phyloP scores from a whole-genome alignment of 2,797 vertebrate species.

The Ctenopoma kingsleyae region DNA sequence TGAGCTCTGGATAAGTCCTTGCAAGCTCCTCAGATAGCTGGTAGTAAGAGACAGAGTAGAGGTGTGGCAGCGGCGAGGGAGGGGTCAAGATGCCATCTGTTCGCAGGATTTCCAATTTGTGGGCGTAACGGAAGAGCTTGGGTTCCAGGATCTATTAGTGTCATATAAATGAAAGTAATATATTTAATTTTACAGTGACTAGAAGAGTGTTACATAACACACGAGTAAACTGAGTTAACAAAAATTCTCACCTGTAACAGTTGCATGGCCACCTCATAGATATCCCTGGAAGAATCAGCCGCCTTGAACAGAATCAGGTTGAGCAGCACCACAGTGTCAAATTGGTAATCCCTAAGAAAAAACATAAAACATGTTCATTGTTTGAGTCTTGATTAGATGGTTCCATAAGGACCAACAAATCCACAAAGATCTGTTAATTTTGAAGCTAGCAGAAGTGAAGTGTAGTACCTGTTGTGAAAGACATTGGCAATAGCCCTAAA shows the following conservation, averaged over 20 bases:
- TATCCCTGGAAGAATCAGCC: conserved; percentile 95
- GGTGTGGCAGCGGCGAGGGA: conserved; percentile 93
- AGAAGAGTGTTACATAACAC: too few relatives aligned
- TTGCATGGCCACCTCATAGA: conserved; percentile 99
- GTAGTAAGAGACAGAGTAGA: conserved; percentile 97
- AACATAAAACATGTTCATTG: neutral
- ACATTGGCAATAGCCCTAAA: conserved; percentile 98
- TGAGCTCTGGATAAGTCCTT: conserved; percentile 96
- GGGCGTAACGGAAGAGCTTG: conserved; percentile 98
- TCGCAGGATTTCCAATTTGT: conserved; percentile 97
- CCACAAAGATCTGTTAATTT: neutral
- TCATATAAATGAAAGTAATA: conserved; percentile 19
- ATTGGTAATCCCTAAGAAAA: conserved; percentile 94
- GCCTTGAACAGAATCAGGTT: conserved; percentile 99
- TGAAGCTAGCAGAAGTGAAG: neutral
- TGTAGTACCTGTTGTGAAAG: conserved; percentile 94
- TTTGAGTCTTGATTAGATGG: neutral
- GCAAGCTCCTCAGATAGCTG: conserved; percentile 98
- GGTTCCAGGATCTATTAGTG: conserved; percentile 93
- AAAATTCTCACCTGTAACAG: conserved; percentile 91
- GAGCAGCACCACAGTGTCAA: conserved; percentile 98
- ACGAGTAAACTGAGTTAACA: neutral
- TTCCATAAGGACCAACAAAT: conserved; percentile 3
- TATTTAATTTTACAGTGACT: neutral
- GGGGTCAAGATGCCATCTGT: conserved; percentile 93